These are phyloP conservation scores for Melanargia galathea DNA, from an alignment of 2,888 invertebrate species.

Conservation along the genomic window DNA sequence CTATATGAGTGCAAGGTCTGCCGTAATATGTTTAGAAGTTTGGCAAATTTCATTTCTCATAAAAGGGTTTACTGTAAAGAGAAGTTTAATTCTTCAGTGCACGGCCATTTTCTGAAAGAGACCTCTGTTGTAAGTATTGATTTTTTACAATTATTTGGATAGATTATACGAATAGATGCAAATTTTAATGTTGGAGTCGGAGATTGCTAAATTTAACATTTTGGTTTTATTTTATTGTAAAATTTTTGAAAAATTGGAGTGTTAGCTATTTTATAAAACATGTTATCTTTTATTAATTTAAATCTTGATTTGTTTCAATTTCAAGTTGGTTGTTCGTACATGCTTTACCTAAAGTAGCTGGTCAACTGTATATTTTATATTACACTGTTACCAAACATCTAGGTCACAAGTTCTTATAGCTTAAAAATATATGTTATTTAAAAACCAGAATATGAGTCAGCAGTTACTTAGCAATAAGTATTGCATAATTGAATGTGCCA, in stretches of 20 bases:
- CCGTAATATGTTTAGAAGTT: conserved; percentile 91
- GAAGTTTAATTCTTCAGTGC: conserved; percentile 73
- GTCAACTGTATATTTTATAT: no score
- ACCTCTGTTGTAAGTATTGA: conserved; percentile 69
- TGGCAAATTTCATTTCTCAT: conserved; percentile 94
- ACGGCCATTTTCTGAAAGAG: conserved; percentile 71
- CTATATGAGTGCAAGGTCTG: conserved; percentile 95
- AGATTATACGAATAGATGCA: background rate
- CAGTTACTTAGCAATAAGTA: no score
- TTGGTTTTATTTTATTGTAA: background rate
- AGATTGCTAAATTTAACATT: background rate
- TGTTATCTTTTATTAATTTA: no score
- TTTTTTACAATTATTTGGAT: conserved; percentile 12
- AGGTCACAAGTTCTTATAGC: no score
- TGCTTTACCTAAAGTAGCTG: no score
- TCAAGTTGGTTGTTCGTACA: no score
- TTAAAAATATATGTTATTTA: no score
- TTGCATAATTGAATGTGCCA: no score
- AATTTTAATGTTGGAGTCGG: background rate
- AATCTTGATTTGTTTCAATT: no score
- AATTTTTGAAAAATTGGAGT: background rate
- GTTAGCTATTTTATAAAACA: background rate
- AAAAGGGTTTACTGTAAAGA: conserved; percentile 91
- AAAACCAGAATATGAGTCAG: no score
- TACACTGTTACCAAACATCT: no score